Percentiles rank a stretch among this genome's conserved stretches.
Evolutionary conservation across 1,140 invertebrate genomes (phyloP).

Genomic region (Semibalanus balanoides): DNA sequence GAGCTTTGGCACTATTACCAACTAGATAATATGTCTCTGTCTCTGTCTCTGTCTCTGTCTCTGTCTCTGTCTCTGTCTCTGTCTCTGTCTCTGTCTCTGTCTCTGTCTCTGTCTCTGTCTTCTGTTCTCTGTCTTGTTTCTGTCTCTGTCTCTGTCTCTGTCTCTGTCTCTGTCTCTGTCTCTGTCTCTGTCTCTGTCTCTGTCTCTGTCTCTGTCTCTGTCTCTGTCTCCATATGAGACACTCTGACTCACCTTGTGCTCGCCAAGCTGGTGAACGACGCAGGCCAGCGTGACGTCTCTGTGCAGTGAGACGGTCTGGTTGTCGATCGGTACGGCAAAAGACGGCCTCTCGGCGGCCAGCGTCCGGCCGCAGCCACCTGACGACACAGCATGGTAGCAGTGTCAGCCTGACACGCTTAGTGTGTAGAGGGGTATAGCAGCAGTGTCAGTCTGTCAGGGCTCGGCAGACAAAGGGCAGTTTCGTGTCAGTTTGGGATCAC

Average conservation of each 20-base stretch:
- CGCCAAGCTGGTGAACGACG: background rate
- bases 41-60: too few relatives aligned
- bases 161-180: conserved; percentile 8
- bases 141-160: background rate
- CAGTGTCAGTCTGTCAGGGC: too few relatives aligned
- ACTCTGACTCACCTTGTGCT: background rate
- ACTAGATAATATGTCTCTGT: too few relatives aligned
- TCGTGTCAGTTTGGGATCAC: too few relatives aligned
- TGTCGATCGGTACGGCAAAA: background rate
- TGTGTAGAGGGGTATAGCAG: too few relatives aligned
- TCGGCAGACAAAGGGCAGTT: too few relatives aligned
- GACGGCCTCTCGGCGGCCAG: background rate
- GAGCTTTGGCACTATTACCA: too few relatives aligned
- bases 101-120: background rate
- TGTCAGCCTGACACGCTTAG: too few relatives aligned
- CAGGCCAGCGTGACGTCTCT: background rate
- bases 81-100: background rate
- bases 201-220: background rate
- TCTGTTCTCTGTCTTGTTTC: background rate
- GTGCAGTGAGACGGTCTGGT: background rate
- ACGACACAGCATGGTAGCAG: too few relatives aligned
- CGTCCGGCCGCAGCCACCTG: background rate
- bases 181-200: background rate
- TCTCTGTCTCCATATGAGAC: background rate
- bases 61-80: background rate